These are phyloP conservation scores for Dasysyrphus tricinctus DNA, from an alignment of 2,888 invertebrate genomes.

Conservation along the genomic window DNA sequence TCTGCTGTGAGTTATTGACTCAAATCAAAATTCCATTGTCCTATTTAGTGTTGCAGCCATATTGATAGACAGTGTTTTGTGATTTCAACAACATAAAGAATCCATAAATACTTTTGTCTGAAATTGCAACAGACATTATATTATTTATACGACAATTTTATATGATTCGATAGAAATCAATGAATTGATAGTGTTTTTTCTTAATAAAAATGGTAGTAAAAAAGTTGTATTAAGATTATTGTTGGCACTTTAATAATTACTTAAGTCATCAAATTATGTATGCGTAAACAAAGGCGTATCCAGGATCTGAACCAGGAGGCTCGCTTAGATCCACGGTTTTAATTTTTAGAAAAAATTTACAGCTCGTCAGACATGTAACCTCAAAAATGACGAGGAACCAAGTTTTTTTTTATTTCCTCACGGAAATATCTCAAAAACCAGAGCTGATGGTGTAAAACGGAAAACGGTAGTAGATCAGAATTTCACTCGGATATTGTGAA, in stretches of 20 bases:
- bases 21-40: constrained; percentile 45
- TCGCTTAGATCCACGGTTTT: too few species aligned
- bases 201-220: background rate
- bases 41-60: background rate
- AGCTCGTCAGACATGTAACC: too few species aligned
- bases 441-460: too few species aligned
- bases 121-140: background rate
- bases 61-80: background rate
- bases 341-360: too few species aligned
- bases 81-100: background rate
- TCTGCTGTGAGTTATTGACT: constrained; percentile 53
- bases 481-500: too few species aligned
- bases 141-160: background rate
- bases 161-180: background rate
- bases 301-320: too few species aligned
- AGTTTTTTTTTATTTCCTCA: too few species aligned
- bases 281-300: too few species aligned
- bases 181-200: background rate
- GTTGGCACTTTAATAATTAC: background rate
- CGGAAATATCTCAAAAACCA: too few species aligned
- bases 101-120: background rate
- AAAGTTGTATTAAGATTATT: background rate
- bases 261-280: background rate
- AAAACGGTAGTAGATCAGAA: too few species aligned
- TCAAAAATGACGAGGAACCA: too few species aligned